Percentiles rank a stretch among this genome's conserved stretches.
Conservation (phyloP, 1,140 invertebrate species). For the Portunus trituberculatus region DNA sequence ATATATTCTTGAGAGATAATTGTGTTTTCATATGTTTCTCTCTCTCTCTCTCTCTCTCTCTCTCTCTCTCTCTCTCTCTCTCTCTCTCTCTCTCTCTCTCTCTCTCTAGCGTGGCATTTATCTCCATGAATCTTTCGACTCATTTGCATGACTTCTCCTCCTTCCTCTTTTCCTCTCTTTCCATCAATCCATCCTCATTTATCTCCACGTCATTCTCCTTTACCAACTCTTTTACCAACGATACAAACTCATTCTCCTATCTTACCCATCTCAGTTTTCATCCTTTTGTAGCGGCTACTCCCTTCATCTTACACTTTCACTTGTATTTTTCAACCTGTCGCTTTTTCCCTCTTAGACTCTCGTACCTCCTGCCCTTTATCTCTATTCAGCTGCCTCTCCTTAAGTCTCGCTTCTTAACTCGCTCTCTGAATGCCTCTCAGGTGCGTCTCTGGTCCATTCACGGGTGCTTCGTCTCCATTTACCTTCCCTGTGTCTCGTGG, state of each 20-base stretch:
- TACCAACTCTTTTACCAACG: no score
- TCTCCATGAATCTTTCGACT: neutral
- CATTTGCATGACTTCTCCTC: neutral
- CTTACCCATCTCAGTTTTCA: no score
- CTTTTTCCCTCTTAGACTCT: neutral
- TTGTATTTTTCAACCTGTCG: neutral
- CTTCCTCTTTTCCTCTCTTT: neutral
- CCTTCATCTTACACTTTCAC: neutral
- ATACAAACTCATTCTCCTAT: no score
- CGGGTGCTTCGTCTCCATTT: neutral
- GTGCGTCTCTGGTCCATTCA: neutral
- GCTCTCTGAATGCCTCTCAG: neutral
- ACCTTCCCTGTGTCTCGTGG: neutral
- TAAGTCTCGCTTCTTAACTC: neutral
- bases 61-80: conserved; percentile 21
- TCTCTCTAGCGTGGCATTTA: neutral
- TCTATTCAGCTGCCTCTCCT: neutral
- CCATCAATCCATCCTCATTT: neutral
- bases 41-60: conserved; percentile 20
- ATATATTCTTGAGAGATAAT: neutral
- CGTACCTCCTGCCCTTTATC: neutral
- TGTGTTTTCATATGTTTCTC: neutral
- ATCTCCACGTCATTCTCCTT: neutral
- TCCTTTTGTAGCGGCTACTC: neutral
- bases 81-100: conserved; percentile 20